These are phyloP conservation scores for Teinopalpus imperialis DNA, from an alignment of 2,888 invertebrate species.

Conservation along the genomic window DNA sequence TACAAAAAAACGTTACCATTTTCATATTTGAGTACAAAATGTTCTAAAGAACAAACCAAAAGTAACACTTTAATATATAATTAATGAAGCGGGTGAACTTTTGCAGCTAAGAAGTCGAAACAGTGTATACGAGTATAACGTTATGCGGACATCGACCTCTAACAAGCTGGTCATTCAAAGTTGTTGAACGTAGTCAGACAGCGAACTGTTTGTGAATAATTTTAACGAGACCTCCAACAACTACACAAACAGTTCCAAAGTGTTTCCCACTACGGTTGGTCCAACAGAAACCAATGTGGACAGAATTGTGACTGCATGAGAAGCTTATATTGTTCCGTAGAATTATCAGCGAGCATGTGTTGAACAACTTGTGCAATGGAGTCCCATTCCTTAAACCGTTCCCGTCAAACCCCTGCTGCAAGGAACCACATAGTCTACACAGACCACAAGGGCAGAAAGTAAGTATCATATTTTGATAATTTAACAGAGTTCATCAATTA, in stretches of 20 bases:
- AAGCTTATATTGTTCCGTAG: slow-evolving; percentile 5
- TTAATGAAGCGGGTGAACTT: slow-evolving; percentile 69
- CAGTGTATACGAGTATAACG: slow-evolving; percentile 71
- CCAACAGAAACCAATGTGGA: slow-evolving; percentile 22
- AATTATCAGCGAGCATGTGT: slow-evolving; percentile 13
- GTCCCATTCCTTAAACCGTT: slow-evolving; percentile 57
- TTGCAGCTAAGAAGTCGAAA: slow-evolving; percentile 69
- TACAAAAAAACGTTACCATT: no score
- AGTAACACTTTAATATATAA: slow-evolving; percentile 60
- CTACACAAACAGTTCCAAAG: slow-evolving; percentile 55
- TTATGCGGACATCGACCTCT: slow-evolving; percentile 60
- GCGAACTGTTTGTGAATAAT: slow-evolving; percentile 53
- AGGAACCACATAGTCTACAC: slow-evolving; percentile 79
- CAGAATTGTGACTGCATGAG: slow-evolving; percentile 36
- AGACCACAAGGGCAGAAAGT: slow-evolving; percentile 78
- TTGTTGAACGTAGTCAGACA: slow-evolving; percentile 58
- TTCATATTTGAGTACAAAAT: no score
- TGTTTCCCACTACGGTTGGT: slow-evolving; percentile 41
- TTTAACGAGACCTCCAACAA: slow-evolving; percentile 56
- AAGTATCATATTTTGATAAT: slow-evolving; percentile 45
- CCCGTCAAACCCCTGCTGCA: slow-evolving; percentile 61
- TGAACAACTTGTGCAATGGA: slow-evolving; percentile 51
- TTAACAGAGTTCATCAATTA: slow-evolving; percentile 37
- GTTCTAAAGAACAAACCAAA: no score
- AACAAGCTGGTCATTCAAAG: slow-evolving; percentile 73